phyloP scores from a whole-genome alignment of 1,140 invertebrate species.

The Zophobas atratus region DNA sequence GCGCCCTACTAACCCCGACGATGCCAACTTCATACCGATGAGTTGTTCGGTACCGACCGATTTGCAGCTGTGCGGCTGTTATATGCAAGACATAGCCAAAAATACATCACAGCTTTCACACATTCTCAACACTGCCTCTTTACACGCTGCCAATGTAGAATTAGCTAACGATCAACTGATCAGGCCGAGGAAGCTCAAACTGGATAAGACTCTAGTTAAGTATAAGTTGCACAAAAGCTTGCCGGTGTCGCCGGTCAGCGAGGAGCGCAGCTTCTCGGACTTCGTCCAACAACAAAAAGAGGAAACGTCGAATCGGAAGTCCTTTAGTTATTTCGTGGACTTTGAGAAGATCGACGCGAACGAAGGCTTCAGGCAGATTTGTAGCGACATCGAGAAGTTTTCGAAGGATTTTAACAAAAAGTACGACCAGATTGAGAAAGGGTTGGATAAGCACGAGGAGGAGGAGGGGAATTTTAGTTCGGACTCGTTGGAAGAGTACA shows the following conservation, averaged over 20 bases:
- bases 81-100: constrained; percentile 63
- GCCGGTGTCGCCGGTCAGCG: constrained; percentile 78
- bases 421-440: constrained; percentile 62
- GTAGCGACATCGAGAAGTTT: constrained; percentile 67
- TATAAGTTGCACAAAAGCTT: constrained; percentile 80
- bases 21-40: constrained; percentile 48
- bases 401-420: constrained; percentile 65
- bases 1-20: constrained; percentile 53
- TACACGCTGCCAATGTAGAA: constrained; percentile 46
- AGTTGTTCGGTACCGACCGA: constrained; percentile 55
- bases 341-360: constrained; percentile 70
- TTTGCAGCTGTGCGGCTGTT: constrained; percentile 66
- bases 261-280: constrained; percentile 77
- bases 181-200: constrained; percentile 63
- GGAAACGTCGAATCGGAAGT: constrained; percentile 65
- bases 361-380: constrained; percentile 69
- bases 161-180: constrained; percentile 55
- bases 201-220: constrained; percentile 64
- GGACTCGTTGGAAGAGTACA: constrained; percentile 82
- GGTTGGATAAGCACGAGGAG: constrained; percentile 60
- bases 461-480: constrained; percentile 82
- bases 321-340: constrained; percentile 73
- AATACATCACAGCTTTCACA: constrained; percentile 60
- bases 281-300: constrained; percentile 62
- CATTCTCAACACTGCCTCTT: constrained; percentile 53